Evolutionary conservation across 2,113 vertebrate genomes (phyloP).

Genomic region (Empidonax alnorum): DNA sequence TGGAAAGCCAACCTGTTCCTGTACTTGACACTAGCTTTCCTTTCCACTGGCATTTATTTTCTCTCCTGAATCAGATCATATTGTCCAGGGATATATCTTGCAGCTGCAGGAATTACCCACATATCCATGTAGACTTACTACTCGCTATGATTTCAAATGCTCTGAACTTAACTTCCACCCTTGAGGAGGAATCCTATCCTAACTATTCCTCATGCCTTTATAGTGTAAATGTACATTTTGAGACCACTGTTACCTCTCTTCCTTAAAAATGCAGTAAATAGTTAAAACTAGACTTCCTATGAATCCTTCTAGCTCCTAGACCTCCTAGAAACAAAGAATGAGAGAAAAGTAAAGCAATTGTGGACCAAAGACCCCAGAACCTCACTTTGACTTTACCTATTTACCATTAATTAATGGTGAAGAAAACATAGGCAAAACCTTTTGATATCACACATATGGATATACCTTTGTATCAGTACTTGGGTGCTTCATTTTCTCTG

Average conservation of each 20-base stretch:
- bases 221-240: background rate
- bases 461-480: background rate
- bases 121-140: background rate
- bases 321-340: background rate
- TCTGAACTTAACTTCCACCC: background rate
- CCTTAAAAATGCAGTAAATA: background rate
- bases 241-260: background rate
- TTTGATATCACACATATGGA: background rate
- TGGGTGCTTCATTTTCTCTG: background rate
- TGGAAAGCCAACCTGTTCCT: background rate
- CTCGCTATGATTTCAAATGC: background rate
- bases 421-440: background rate
- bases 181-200: background rate
- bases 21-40: rapidly evolving
- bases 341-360: background rate
- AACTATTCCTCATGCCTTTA: background rate
- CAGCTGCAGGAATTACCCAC: background rate
- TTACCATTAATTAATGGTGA: background rate
- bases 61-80: background rate
- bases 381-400: background rate
- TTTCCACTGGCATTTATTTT: background rate
- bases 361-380: background rate
- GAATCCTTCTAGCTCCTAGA: background rate
- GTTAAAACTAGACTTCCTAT: background rate
- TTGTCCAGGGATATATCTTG: background rate